These are phyloP conservation scores for Rosalia funebris DNA, from an alignment of 2,888 invertebrate species.

Conservation along the genomic window DNA sequence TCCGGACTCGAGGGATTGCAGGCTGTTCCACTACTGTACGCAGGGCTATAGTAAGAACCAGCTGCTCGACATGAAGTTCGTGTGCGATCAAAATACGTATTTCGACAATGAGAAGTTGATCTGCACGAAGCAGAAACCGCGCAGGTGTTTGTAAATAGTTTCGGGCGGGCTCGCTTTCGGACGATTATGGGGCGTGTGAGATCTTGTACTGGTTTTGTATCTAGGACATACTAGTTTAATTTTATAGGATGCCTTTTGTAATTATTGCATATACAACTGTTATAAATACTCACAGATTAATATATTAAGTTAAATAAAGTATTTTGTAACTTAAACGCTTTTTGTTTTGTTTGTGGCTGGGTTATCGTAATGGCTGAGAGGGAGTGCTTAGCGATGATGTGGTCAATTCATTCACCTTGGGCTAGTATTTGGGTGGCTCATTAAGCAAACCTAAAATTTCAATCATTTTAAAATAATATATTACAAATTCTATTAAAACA, in stretches of 20 bases:
- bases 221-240: constrained; percentile 25
- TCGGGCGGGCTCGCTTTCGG: constrained; percentile 15
- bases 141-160: constrained; percentile 57
- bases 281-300: constrained; percentile 58
- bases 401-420: no score
- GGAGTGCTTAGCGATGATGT: no score
- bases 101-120: constrained; percentile 67
- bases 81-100: constrained; percentile 69
- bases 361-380: no score
- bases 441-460: no score
- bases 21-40: constrained; percentile 71
- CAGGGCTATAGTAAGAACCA: constrained; percentile 68
- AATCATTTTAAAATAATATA: no score
- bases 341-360: constrained; percentile 31
- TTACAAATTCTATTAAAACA: no score
- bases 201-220: constrained; percentile 26
- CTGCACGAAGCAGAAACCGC: constrained; percentile 63
- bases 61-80: constrained; percentile 70
- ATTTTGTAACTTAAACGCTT: constrained; percentile 39
- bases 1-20: constrained; percentile 69
- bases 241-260: constrained; percentile 43
- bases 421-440: no score
- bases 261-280: constrained; percentile 51
- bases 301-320: constrained; percentile 53
- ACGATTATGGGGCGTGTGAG: constrained; percentile 8